Base-by-base conservation (phyloP, 2,113 vertebrate species). In the Pachycephala philippinensis region DNA sequence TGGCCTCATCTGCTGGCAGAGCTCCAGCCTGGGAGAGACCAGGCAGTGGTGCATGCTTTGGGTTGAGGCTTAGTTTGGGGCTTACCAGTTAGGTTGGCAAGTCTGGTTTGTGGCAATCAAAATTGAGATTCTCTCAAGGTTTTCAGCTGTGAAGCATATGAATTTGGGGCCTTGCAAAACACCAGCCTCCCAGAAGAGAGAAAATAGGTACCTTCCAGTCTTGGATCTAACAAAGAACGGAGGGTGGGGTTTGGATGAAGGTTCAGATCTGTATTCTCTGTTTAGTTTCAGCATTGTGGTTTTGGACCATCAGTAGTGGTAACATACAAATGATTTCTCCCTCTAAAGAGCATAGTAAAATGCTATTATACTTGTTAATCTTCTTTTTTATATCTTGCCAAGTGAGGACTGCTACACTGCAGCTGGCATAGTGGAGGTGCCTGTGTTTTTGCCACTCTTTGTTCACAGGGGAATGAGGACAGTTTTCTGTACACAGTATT, bases 191-290 rank as follows among this genome's bases (percentile, higher is more conserved):
- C 70, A 93, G 86, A 96, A 96, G 61, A 71, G 52, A 87, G 47
- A 96, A 97, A 97, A 96, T 94, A 95, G 76, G 77, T 97, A 95
- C 92, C 96, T 96, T 97, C 94, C 90, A 96, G 93, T 94, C 92
- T 86, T 94, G 92, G 83, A 90, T 95, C 88, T 88, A 84, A 94
- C 42, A 74, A 89, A 92, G 83, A 61, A 39, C 83, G 87, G 72
- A 94, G 86, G 93, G 92, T 96, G 95, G 88, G 86, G 90, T 96
- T 93, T 97, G 92, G 88, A 94, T 84, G 80, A 93, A 94, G 86
- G 77, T 72, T 96, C 56, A 88, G 63, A 96, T 84, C 85, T 84
- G 80, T 61, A 87, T 93, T 95, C 79, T 50, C 76, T 84, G 60
- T 90, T 95, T 95, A 86, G 94, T 95, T 94, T 96, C 92, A 95